phyloP scores from a whole-genome alignment of 2,797 vertebrate species.

The Paratrypauchen microcephalus region DNA sequence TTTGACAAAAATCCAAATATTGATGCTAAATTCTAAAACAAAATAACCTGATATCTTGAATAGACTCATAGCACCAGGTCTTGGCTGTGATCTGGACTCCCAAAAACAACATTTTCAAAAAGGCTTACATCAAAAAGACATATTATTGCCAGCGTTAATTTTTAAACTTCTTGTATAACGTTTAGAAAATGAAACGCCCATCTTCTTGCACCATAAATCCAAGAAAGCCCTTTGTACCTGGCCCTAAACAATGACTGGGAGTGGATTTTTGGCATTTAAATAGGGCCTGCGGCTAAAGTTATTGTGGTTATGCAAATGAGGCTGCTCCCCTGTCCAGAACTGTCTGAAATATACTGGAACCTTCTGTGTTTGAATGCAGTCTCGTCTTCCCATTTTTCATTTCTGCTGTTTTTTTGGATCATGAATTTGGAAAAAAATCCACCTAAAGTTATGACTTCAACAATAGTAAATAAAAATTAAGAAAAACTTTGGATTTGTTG shows the following conservation, averaged over 20 bases:
- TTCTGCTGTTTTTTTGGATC: neutral
- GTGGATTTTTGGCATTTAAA: constrained; percentile 7
- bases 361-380: neutral
- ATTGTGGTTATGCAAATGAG: constrained; percentile 5
- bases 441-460: too few relatives aligned
- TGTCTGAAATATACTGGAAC: constrained; percentile 1
- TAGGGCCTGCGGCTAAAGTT: neutral
- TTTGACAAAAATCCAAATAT: neutral
- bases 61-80: neutral
- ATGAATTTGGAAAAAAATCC: neutral
- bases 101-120: neutral
- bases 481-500: too few relatives aligned
- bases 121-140: neutral
- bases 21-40: neutral
- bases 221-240: constrained; percentile 9
- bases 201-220: neutral
- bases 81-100: neutral
- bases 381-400: neutral
- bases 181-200: constrained; percentile 1
- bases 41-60: neutral
- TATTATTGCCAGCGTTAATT: too few relatives aligned
- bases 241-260: constrained; percentile 10
- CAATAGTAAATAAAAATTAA: too few relatives aligned
- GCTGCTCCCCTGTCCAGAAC: constrained; percentile 7
- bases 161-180: neutral